phyloP scores from a whole-genome alignment of 2,113 vertebrate genomes.

The Otolemur garnettii region DNA sequence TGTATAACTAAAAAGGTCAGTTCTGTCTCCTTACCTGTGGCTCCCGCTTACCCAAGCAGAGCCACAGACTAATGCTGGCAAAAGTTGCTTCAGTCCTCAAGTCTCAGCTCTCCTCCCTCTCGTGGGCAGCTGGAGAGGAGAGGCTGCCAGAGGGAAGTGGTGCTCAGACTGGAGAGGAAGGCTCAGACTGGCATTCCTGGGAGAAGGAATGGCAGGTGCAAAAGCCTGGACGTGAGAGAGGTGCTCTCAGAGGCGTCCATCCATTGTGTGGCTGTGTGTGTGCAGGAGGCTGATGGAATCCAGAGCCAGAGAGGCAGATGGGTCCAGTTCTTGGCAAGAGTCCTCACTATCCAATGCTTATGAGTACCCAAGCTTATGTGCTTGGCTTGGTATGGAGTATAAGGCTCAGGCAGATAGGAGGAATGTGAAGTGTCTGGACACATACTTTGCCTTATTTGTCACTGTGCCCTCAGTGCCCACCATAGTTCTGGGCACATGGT shows the following conservation, averaged over 20 bases:
- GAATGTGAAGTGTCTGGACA: background rate
- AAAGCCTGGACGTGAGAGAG: background rate
- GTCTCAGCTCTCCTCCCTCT: too few relatives aligned
- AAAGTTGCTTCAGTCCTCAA: background rate
- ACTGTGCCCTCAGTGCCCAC: too few relatives aligned
- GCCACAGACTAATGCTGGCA: background rate
- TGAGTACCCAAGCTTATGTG: background rate
- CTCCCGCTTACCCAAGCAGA: constrained; percentile 7
- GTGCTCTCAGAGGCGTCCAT: background rate
- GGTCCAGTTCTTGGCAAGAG: background rate
- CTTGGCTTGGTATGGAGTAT: background rate
- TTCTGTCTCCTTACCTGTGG: background rate
- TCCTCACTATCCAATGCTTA: background rate
- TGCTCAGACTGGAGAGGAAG: background rate
- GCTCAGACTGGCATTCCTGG: background rate
- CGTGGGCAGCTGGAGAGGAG: background rate
- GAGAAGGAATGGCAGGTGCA: background rate
- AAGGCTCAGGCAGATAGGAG: background rate
- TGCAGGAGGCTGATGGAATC: background rate
- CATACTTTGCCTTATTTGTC: background rate
- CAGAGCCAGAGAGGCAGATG: background rate
- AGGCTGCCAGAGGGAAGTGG: background rate
- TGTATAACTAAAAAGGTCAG: background rate
- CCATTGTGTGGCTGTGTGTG: fast-evolving
- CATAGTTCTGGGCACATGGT: background rate